Evolutionary conservation across 2,113 vertebrate genomes (phyloP).

Genomic region (Paramisgurnus dabryanus): DNA sequence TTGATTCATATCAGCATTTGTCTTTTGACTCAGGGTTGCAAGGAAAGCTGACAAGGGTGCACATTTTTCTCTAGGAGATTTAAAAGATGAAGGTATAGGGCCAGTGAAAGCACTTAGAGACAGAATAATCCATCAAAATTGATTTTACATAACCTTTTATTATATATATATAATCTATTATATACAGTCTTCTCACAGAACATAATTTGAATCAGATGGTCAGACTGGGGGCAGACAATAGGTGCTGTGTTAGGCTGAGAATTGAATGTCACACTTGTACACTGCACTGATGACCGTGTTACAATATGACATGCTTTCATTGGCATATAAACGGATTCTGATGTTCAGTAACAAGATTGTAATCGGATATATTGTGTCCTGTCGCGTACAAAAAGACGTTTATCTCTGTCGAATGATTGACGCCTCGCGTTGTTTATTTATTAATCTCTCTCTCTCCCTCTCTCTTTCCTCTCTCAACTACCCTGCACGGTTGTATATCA

Average conservation of each 20-base stretch:
- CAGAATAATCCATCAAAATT: constrained; percentile 53
- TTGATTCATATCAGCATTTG: constrained; percentile 6
- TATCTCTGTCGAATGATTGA: constrained; percentile 2
- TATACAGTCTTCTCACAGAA: no score
- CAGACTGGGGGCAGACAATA: no score
- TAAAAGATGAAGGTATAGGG: constrained; percentile 51
- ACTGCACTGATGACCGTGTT: background rate
- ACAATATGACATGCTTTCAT: background rate
- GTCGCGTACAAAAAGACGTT: background rate
- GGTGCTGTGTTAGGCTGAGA: no score
- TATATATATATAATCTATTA: no score
- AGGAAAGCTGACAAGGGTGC: constrained; percentile 14
- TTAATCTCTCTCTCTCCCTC: background rate
- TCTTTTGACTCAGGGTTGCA: background rate
- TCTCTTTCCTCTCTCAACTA: constrained; percentile 8
- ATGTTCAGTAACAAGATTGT: constrained; percentile 13
- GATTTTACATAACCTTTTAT: no score
- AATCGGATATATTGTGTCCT: background rate
- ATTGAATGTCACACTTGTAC: background rate
- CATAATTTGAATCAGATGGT: no score
- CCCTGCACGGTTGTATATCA: background rate
- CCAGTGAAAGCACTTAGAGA: constrained; percentile 25
- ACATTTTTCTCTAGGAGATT: constrained; percentile 54
- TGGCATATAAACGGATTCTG: background rate
- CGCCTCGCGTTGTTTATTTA: constrained; percentile 13